These are phyloP conservation scores for Magallana angulata DNA, from an alignment of 1,140 invertebrate species.

Conservation along the genomic window DNA sequence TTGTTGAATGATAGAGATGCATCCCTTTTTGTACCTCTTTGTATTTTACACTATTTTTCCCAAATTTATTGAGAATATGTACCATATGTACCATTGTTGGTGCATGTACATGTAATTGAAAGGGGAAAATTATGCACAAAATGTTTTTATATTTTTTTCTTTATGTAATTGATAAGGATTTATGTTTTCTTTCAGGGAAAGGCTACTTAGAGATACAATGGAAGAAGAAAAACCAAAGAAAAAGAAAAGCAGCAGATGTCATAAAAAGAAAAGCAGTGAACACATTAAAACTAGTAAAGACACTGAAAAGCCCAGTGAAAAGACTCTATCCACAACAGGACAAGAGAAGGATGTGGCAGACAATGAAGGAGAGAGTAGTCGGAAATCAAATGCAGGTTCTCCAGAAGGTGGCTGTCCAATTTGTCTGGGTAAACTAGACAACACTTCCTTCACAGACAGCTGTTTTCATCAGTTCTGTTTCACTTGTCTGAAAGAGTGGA, in stretches of 20 bases:
- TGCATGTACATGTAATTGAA: no score
- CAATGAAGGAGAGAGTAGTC: conserved; percentile 17
- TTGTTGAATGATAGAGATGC: no score
- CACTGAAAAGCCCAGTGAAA: not conserved
- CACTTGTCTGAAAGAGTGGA: conserved; percentile 94
- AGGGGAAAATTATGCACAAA: no score
- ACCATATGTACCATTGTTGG: no score
- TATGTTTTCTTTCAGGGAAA: not conserved
- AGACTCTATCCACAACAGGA: not conserved
- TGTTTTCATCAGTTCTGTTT: conserved; percentile 97
- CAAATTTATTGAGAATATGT: no score
- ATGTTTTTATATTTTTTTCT: no score
- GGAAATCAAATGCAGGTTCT: conserved; percentile 55
- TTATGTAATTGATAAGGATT: not conserved
- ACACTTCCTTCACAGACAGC: conserved; percentile 94
- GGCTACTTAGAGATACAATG: not conserved
- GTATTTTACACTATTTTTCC: no score
- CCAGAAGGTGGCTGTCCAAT: conserved; percentile 88
- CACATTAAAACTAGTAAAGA: conserved; percentile 16
- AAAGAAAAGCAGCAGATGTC: conserved; percentile 33
- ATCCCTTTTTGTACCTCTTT: no score
- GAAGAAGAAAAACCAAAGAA: conserved; percentile 35
- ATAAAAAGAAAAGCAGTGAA: conserved; percentile 46
- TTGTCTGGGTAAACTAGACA: conserved; percentile 90
- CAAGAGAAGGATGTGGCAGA: conserved; percentile 4